A percentile compares a stretch with the other conserved stretches of the same genome.
These are phyloP conservation scores for Furnarius figulus DNA, from an alignment of 2,113 vertebrate species.

Conservation along the genomic window DNA sequence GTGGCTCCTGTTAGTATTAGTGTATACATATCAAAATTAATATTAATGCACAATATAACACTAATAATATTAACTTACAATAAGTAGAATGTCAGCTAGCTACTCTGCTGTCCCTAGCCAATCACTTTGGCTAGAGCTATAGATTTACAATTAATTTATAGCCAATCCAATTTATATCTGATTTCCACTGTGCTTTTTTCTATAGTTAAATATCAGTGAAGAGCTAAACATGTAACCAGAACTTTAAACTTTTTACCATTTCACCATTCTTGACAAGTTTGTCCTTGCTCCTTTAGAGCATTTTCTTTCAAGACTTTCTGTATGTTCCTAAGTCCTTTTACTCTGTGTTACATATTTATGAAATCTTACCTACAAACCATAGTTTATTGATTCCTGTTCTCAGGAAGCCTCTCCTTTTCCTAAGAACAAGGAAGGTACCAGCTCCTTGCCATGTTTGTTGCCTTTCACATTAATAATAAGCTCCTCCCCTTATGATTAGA, in stretches of 20 bases:
- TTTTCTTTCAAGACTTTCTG: not conserved
- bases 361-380: not conserved
- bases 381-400: not conserved
- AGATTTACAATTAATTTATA: not conserved
- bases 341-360: not conserved
- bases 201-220: not conserved
- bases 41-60: not conserved
- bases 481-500: not conserved
- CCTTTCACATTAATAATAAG: not conserved
- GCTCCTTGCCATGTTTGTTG: fast-evolving
- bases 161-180: not conserved
- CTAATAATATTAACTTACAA: not conserved
- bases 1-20: not conserved
- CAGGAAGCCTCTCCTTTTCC: not conserved
- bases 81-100: not conserved
- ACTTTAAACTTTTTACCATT: not conserved
- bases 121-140: not conserved
- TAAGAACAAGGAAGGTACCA: not conserved
- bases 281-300: not conserved
- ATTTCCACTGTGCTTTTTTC: not conserved
- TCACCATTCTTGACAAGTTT: not conserved
- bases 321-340: not conserved
- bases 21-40: not conserved
- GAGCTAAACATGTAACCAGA: not conserved
- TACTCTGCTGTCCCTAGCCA: not conserved